phyloP scores from a whole-genome alignment of 2,888 invertebrate species.

The Phyto melanocephala region DNA sequence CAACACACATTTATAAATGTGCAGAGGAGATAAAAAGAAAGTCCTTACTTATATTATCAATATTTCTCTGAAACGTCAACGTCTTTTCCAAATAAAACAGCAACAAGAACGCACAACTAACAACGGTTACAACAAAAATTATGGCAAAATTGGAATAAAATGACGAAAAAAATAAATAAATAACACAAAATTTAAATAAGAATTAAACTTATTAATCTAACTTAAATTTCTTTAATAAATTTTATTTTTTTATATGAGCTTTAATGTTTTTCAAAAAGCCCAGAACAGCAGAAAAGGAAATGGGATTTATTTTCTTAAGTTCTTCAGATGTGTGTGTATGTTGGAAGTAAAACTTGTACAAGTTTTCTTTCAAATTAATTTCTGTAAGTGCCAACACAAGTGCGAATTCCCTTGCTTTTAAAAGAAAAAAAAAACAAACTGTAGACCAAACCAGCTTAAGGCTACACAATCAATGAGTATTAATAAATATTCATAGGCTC shows the following conservation, averaged over 20 bases:
- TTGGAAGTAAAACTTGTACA: neutral
- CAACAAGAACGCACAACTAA: neutral
- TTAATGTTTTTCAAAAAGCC: neutral
- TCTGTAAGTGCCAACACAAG: neutral
- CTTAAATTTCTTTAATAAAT: conserved; percentile 18
- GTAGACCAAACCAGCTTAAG: conserved; percentile 1
- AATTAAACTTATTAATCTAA: neutral
- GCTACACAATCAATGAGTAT: conserved; percentile 22
- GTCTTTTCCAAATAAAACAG: conserved; percentile 55
- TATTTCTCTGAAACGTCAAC: conserved; percentile 70
- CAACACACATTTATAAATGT: neutral
- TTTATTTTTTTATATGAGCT: neutral
- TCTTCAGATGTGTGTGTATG: neutral
- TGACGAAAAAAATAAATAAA: neutral
- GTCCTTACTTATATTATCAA: conserved; percentile 39
- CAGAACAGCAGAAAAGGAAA: neutral
- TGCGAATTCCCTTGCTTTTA: neutral
- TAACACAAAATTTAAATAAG: neutral
- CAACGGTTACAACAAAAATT: neutral
- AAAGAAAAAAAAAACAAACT: neutral
- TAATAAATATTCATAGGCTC: neutral
- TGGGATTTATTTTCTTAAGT: neutral
- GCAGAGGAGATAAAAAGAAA: neutral
- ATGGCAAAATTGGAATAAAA: neutral
- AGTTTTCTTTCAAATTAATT: conserved; percentile 26